phyloP scores from a whole-genome alignment of 92 coral and sea anemone species.

The Metridium senile region DNA sequence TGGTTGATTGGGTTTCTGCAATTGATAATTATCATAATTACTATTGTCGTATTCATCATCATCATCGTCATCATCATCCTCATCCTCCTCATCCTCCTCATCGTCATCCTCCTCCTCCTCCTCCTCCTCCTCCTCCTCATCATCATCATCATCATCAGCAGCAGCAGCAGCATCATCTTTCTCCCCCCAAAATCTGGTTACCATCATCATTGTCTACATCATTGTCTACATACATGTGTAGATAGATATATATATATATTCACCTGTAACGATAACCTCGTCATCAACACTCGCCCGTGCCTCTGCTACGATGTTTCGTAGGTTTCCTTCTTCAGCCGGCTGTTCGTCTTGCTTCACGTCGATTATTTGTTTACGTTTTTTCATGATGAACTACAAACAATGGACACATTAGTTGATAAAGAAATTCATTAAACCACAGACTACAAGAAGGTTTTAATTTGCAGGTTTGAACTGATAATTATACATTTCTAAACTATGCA shows the following conservation, averaged over 20 bases:
- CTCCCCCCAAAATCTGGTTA: not conserved
- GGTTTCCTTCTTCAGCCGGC: conserved; percentile 56
- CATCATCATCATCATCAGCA: not conserved
- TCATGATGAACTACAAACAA: conserved; percentile 68
- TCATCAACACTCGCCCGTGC: conserved; percentile 58
- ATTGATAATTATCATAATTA: not conserved
- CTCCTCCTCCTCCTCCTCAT: not conserved
- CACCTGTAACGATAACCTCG: conserved; percentile 19
- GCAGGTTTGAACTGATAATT: too few species aligned
- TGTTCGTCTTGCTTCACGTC: conserved; percentile 41
- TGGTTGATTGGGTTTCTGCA: conserved; percentile 42
- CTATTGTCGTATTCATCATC: not conserved
- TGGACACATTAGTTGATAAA: too few species aligned
- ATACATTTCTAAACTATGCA: too few species aligned
- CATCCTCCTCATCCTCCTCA: not conserved
- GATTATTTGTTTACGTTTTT: conserved; percentile 74
- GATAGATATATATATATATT: too few species aligned
- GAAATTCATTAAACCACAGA: too few species aligned
- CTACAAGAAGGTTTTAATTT: too few species aligned
- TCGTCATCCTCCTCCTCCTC: not conserved
- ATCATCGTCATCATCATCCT: not conserved
- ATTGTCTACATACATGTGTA: not conserved
- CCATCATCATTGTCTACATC: not conserved
- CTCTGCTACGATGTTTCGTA: conserved; percentile 67
- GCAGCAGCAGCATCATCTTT: not conserved